Evolutionary conservation across 2,888 invertebrate species (phyloP).

Genomic region (Biston stratarius): DNA sequence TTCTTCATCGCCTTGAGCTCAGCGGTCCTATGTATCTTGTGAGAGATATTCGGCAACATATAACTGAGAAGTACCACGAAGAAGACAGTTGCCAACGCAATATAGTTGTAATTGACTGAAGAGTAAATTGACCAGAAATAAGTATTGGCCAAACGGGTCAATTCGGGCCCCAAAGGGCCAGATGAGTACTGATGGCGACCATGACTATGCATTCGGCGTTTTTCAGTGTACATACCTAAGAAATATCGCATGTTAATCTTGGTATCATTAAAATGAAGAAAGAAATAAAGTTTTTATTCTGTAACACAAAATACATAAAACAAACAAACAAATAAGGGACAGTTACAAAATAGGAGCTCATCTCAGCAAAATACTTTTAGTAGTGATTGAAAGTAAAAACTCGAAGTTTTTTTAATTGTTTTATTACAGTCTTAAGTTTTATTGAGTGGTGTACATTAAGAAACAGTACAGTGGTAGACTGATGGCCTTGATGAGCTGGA

Average conservation of each 20-base stretch:
- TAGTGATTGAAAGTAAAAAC: too few species aligned
- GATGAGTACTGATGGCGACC: not conserved
- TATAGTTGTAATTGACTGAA: conserved; percentile 54
- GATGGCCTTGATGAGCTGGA: too few species aligned
- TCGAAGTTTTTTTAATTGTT: too few species aligned
- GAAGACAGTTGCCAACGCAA: conserved; percentile 56
- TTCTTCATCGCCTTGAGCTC: conserved; percentile 68
- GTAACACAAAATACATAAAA: too few species aligned
- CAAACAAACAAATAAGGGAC: too few species aligned
- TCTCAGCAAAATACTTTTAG: too few species aligned
- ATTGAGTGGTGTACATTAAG: too few species aligned
- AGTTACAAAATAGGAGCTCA: too few species aligned
- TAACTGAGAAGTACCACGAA: conserved; percentile 63
- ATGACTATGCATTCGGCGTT: not conserved
- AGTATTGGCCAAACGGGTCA: conserved; percentile 37
- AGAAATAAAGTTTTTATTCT: too few species aligned
- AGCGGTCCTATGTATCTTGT: conserved; percentile 58
- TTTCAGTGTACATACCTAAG: conserved; percentile 12
- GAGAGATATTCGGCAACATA: conserved; percentile 65
- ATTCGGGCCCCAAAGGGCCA: conserved; percentile 2
- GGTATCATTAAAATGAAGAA: too few species aligned
- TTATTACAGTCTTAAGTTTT: too few species aligned
- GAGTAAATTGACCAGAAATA: conserved; percentile 50
- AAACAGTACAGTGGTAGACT: too few species aligned
- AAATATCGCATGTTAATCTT: not conserved